Evolutionary conservation across 1,140 invertebrate genomes (phyloP).

Genomic region (Elysia chlorotica): DNA sequence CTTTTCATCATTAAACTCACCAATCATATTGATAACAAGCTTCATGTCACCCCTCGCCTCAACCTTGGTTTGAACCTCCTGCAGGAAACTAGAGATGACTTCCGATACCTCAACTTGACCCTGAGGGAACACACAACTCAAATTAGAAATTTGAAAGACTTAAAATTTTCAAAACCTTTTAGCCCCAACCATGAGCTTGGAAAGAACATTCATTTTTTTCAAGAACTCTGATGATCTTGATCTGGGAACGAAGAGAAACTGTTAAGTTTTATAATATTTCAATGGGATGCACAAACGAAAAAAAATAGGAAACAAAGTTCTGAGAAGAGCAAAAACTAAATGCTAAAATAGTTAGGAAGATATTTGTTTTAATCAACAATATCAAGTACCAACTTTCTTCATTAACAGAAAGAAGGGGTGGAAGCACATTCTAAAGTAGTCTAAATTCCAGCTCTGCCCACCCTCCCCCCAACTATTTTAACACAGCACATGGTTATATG

Average conservation of each 20-base stretch:
- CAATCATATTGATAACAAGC: conserved; percentile 43
- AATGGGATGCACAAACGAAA: background rate
- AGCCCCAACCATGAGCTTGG: no score
- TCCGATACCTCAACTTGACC: conserved; percentile 69
- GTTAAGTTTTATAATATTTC: background rate
- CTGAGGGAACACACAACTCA: conserved; percentile 51
- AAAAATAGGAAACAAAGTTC: conserved; percentile 4
- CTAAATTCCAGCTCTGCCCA: no score
- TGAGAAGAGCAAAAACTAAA: no score
- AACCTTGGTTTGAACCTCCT: conserved; percentile 22
- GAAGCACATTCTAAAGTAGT: no score
- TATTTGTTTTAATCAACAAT: no score
- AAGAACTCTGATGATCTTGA: background rate
- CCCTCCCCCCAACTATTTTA: no score
- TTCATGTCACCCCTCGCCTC: conserved; percentile 28
- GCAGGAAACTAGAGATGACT: conserved; percentile 64
- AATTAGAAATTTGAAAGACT: background rate
- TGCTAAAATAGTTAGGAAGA: no score
- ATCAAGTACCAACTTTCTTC: no score
- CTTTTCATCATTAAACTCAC: conserved; percentile 30
- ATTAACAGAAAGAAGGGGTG: no score
- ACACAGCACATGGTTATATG: no score
- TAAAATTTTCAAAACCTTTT: background rate
- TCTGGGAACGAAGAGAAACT: no score
- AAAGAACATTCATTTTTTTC: no score